Conservation (phyloP, 2,888 invertebrate genomes). For the Scaptomyza cyrtandrae region DNA sequence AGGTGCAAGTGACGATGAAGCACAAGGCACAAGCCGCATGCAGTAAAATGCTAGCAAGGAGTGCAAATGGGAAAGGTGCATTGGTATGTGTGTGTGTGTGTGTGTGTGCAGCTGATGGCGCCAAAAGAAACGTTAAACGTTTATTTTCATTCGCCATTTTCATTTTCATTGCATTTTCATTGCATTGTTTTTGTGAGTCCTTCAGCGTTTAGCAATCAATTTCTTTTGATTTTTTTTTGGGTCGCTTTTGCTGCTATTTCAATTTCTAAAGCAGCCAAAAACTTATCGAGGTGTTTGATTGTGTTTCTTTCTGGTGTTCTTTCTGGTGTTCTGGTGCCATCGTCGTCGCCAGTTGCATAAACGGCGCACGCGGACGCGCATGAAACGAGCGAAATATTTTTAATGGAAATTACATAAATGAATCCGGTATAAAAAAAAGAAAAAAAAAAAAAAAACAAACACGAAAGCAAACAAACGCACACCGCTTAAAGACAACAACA, state of each 20-base stretch:
- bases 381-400: constrained; percentile 53
- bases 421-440: constrained; percentile 25
- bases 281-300: constrained; percentile 44
- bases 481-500: constrained; percentile 18
- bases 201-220: constrained; percentile 64
- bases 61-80: constrained; percentile 1
- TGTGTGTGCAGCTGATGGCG: constrained; percentile 47
- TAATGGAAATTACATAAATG: constrained; percentile 64
- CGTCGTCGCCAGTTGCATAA: constrained; percentile 72
- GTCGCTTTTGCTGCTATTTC: constrained; percentile 33
- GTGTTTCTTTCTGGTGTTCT: constrained; percentile 56
- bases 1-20: constrained; percentile 61
- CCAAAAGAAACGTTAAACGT: constrained; percentile 73
- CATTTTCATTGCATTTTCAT: constrained; percentile 70
- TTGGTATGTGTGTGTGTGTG: no score
- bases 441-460: neutral
- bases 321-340: constrained; percentile 64
- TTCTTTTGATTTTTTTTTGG: constrained; percentile 26
- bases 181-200: constrained; percentile 62
- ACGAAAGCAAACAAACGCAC: neutral
- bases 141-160: constrained; percentile 68
- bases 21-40: constrained; percentile 2
- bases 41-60: neutral
- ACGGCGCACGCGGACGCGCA: constrained; percentile 73
- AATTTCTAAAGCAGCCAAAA: constrained; percentile 63